Evolutionary conservation across 1,140 invertebrate genomes (phyloP).

Genomic region (Oncopodura yosiiana): DNA sequence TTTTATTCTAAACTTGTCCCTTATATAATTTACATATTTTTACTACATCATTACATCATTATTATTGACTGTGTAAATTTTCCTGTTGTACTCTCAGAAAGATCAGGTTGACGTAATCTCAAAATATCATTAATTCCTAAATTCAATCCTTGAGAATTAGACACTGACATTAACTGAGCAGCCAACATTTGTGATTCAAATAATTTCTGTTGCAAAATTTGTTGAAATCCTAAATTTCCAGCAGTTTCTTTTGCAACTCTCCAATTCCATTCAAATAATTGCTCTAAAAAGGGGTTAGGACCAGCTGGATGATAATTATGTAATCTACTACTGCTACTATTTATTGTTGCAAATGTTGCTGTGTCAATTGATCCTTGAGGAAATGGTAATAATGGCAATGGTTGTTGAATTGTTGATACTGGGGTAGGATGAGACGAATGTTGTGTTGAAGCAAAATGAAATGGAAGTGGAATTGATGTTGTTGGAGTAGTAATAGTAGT

Average conservation of each 20-base stretch:
- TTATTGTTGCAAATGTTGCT: not conserved
- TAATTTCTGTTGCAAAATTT: slow-evolving; percentile 27
- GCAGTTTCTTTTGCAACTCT: slow-evolving; percentile 27
- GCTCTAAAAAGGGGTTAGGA: slow-evolving; percentile 30
- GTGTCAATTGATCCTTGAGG: not conserved
- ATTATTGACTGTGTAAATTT: slow-evolving; percentile 7
- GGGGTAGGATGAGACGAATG: not conserved
- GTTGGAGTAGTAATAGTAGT: not conserved
- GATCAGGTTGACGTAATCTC: not conserved
- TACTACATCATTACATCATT: no score
- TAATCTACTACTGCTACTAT: not conserved
- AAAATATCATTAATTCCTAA: slow-evolving; percentile 7
- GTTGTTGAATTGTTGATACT: not conserved
- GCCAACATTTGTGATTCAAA: slow-evolving; percentile 30
- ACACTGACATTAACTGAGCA: slow-evolving; percentile 26
- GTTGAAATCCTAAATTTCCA: slow-evolving; percentile 18
- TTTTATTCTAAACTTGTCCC: no score
- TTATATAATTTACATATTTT: no score
- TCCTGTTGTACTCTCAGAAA: not conserved
- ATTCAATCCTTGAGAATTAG: not conserved
- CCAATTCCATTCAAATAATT: slow-evolving; percentile 30
- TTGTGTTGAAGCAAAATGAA: not conserved
- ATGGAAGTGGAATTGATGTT: not conserved
- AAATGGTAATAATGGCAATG: not conserved
- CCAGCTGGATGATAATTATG: not conserved